Evolutionary conservation across 2,797 vertebrate species (phyloP), one percentile per base, ranked within the genome.

Genomic region (Diceros bicornis): DNA sequence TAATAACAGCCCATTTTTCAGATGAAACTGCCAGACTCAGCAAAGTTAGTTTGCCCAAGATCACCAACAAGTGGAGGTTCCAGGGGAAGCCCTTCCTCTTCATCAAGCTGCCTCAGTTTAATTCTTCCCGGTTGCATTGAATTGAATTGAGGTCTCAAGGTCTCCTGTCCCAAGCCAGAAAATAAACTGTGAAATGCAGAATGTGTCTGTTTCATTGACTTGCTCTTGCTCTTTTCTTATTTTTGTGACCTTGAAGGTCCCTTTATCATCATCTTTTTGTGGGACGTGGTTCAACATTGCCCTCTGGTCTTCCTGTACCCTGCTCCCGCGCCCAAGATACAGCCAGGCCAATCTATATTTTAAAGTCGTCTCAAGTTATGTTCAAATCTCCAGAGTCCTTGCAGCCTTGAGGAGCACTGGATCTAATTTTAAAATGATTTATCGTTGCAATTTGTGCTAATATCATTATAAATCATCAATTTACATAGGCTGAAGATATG

Each of bases 401-500:
- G 83, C 37, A 84, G 75, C 59, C 81, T 96, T 93, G 85, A 96
- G 69, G 52, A 95, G 32, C 59, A 68, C 84, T 95, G 88, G 66
- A 79, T 97, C 89, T 97, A 95, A 97, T 97, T 97, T 97, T 96
- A 86, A 98, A 96, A 96, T 98, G 91, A 97, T 97, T 96, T 97
- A 97, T 97, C 16, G 0, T 93, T 91, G 86, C 75, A 97, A 88
- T 97, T 97, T 97, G 93, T 98, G 86, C 79, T 97, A 98, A 97
- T 97, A 97, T 97, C 93, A 97, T 98, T 98, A 97, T 97, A 97
- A 97, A 96, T 98, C 94, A 97, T 96, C 93, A 94, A 97, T 97
- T 97, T 97, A 97, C 75, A 78, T 97, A 96, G 96, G 91, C 84
- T 82, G 89, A 86, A 97, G 91, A 81, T 85, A 93, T 97, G 96